These are phyloP conservation scores for Monodelphis domestica DNA, from an alignment of 2,797 vertebrate species.

Conservation along the genomic window DNA sequence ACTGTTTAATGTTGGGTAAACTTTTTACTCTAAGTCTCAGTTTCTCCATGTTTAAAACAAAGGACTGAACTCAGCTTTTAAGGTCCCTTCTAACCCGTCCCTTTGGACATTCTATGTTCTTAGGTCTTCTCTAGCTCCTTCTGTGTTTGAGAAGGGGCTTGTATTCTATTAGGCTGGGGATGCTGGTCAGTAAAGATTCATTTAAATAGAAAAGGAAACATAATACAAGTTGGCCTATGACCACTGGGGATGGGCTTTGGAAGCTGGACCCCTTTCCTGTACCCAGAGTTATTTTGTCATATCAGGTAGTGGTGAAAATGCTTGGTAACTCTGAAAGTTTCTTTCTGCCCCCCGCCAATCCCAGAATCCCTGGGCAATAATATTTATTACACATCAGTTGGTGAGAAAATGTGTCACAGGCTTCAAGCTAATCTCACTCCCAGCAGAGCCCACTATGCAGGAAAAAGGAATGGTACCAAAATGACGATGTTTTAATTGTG, in stretches of 20 bases:
- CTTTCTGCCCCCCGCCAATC: background rate
- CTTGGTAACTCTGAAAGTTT: background rate
- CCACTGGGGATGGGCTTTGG: background rate
- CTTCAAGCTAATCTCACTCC: slow-evolving; percentile 53
- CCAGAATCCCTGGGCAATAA: slow-evolving; percentile 35
- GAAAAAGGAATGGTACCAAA: slow-evolving; percentile 55
- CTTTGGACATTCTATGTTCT: background rate
- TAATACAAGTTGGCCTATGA: background rate
- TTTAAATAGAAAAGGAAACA: background rate
- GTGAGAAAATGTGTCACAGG: slow-evolving; percentile 15
- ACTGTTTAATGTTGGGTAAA: background rate
- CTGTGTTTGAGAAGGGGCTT: background rate
- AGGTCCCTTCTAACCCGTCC: background rate
- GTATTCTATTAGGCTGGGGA: background rate
- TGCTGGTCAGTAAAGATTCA: background rate
- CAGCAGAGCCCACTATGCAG: slow-evolving; percentile 30
- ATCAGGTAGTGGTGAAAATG: background rate
- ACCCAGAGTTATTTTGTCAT: background rate
- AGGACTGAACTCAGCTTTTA: background rate
- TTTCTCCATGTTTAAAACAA: background rate
- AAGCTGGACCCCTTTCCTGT: background rate
- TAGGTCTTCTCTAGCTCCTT: background rate
- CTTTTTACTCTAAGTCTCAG: background rate
- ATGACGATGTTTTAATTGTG: slow-evolving; percentile 71
- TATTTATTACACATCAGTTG: background rate